phyloP scores from a whole-genome alignment of 1,140 invertebrate species.

The Idris sp. region DNA sequence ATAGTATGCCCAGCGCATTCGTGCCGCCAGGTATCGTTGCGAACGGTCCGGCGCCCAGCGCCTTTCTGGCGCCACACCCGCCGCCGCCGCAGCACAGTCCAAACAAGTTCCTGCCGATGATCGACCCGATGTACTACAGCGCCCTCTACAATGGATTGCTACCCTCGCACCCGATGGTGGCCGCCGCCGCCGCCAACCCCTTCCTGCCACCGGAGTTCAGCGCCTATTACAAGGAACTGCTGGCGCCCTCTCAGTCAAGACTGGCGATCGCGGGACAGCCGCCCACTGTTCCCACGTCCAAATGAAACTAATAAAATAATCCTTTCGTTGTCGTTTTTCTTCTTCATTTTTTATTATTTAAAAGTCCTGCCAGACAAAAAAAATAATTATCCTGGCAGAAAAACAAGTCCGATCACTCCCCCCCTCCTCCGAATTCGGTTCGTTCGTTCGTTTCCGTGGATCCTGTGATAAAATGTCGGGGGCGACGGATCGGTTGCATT shows the following conservation, averaged over 20 bases:
- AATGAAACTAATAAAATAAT: constrained; percentile 71
- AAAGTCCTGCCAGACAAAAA: no score
- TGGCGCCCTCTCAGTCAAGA: constrained; percentile 74
- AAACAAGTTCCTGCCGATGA: constrained; percentile 74
- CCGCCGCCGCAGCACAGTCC: constrained; percentile 63
- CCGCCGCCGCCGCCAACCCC: constrained; percentile 55
- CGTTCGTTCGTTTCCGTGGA: constrained; percentile 50
- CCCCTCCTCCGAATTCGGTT: constrained; percentile 37
- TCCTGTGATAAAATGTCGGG: constrained; percentile 55
- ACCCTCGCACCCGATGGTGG: constrained; percentile 68
- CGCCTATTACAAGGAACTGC: constrained; percentile 76
- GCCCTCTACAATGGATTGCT: constrained; percentile 76
- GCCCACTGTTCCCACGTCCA: constrained; percentile 75
- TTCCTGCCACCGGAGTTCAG: constrained; percentile 73
- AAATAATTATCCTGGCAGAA: no score
- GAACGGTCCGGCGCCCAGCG: constrained; percentile 5
- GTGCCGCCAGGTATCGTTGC: constrained; percentile 61
- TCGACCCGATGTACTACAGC: constrained; percentile 75
- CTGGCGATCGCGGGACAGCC: constrained; percentile 71
- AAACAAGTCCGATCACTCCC: constrained; percentile 19
- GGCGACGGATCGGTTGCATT: constrained; percentile 43
- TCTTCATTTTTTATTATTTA: no score
- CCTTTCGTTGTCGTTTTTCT: no score
- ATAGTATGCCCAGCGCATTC: constrained; percentile 70
- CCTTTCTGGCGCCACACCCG: constrained; percentile 23